phyloP scores from a whole-genome alignment of 1,140 invertebrate genomes.

The Bombyx mori region ASM3026992v2 NC_085114.1:10097501-10098000 shows the following conservation, averaged over 20 bases:
- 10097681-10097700: conserved; percentile 41
- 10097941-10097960: too few species aligned
- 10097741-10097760: neutral
- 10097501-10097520: too few species aligned
- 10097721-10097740: conserved; percentile 2
- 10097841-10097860: neutral
- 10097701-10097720: conserved; percentile 8
- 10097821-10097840: neutral
- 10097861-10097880: neutral
- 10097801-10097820: conserved; percentile 19
- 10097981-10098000: neutral
- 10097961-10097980: neutral
- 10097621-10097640: conserved; percentile 56
- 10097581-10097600: conserved; percentile 37
- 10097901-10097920: conserved; percentile 5
- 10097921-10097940: too few species aligned
- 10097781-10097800: conserved; percentile 32
- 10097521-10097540: conserved; percentile 1
- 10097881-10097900: conserved; percentile 17
- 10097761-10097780: conserved; percentile 27
- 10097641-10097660: conserved; percentile 61
- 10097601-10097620: conserved; percentile 55
- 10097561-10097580: neutral
- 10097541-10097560: neutral
- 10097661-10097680: conserved; percentile 57